Evolutionary conservation across 1,140 invertebrate species (phyloP).

Genomic region (Pararge aegeria): DNA sequence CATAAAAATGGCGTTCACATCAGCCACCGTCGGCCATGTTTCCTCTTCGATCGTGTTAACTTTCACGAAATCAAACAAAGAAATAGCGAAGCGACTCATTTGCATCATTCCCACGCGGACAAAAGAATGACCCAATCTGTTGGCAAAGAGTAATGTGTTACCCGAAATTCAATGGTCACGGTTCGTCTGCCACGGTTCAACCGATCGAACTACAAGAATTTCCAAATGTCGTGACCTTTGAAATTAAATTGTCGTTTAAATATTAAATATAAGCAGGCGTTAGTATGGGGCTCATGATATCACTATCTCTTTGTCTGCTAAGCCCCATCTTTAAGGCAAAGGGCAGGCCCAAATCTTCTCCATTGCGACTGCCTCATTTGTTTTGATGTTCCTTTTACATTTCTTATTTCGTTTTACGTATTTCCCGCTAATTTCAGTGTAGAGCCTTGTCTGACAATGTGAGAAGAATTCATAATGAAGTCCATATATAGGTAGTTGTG

Average conservation of each 20-base stretch:
- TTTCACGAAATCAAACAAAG: conserved; percentile 80
- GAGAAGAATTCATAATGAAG: too few relatives aligned
- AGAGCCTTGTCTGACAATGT: too few relatives aligned
- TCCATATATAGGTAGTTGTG: too few relatives aligned
- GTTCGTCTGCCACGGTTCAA: conserved; percentile 22
- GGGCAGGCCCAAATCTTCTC: too few relatives aligned
- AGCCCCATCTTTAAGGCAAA: too few relatives aligned
- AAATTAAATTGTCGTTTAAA: conserved; percentile 13
- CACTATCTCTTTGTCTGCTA: too few relatives aligned
- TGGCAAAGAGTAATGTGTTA: conserved; percentile 69
- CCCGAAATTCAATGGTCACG: conserved; percentile 69
- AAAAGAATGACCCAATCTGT: conserved; percentile 75
- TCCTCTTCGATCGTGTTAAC: conserved; percentile 76
- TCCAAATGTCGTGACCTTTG: conserved; percentile 17
- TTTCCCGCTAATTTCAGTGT: too few relatives aligned
- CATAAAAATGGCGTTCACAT: conserved; percentile 78
- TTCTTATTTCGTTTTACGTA: too few relatives aligned
- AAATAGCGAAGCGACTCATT: conserved; percentile 76
- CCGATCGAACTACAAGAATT: conserved; percentile 24
- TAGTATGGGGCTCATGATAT: too few relatives aligned
- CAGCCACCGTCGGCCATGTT: conserved; percentile 63
- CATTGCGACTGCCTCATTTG: too few relatives aligned
- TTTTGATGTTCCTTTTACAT: too few relatives aligned
- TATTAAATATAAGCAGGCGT: too few relatives aligned
- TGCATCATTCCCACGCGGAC: conserved; percentile 77